Conservation (phyloP, 53 echinoderm and acorn worm species). For the Echinometra lucunter region DNA sequence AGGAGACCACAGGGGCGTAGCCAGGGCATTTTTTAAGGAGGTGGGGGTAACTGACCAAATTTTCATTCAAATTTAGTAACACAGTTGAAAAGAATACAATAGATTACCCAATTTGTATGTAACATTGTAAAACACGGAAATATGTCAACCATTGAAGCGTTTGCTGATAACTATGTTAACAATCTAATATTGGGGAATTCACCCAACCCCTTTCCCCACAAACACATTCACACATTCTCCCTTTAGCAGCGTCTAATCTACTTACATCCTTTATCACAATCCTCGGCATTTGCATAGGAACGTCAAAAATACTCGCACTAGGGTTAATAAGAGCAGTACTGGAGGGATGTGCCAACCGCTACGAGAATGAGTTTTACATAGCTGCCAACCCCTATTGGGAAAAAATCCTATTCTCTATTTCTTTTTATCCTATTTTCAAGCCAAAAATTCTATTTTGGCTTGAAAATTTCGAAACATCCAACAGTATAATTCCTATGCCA, state of each 20-base stretch:
- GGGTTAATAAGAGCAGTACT: neutral
- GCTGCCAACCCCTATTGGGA: too few relatives aligned
- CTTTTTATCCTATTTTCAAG: too few relatives aligned
- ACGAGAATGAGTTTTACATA: neutral
- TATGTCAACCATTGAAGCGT: too few relatives aligned
- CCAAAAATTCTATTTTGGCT: too few relatives aligned
- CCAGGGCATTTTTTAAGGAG: neutral
- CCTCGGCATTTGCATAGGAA: neutral
- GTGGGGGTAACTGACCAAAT: neutral
- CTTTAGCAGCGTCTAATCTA: neutral
- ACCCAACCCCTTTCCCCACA: neutral
- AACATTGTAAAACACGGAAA: too few relatives aligned
- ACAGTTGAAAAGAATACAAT: too few relatives aligned
- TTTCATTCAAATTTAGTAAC: too few relatives aligned
- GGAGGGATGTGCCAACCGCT: neutral
- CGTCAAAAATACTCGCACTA: neutral
- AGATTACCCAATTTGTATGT: too few relatives aligned
- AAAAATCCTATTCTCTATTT: too few relatives aligned
- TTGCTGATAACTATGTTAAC: neutral
- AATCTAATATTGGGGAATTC: neutral
- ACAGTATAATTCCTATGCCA: too few relatives aligned
- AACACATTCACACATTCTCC: neutral
- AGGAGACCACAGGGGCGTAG: neutral
- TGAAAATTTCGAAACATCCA: too few relatives aligned
- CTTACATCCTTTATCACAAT: constrained; percentile 6